These are phyloP conservation scores for Spialia ferax DNA, from an alignment of 2,888 invertebrate species.

Conservation along the genomic window DNA sequence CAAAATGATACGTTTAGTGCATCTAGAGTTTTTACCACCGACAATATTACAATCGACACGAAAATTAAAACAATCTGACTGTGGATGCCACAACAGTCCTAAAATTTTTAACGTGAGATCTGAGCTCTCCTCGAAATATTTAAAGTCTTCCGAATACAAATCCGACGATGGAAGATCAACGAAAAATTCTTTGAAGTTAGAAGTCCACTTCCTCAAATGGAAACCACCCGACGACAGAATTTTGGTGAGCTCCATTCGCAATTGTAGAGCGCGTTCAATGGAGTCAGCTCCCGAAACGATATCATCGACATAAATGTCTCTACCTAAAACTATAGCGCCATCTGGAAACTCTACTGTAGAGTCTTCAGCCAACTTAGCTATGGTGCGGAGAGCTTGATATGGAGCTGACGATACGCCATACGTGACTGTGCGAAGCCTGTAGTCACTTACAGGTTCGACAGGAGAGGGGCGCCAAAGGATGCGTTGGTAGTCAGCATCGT, in stretches of 20 bases:
- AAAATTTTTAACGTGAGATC: not conserved
- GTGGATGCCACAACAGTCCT: not conserved
- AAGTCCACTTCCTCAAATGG: not conserved
- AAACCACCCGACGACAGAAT: conserved; percentile 4
- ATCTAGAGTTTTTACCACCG: not conserved
- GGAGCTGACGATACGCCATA: conserved; percentile 1
- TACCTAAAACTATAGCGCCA: not conserved
- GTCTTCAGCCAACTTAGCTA: conserved; percentile 4
- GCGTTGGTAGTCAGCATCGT: not conserved
- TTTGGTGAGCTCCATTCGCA: conserved; percentile 4
- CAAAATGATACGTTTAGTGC: conserved; percentile 4
- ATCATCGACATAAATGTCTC: conserved; percentile 4
- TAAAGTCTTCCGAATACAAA: not conserved
- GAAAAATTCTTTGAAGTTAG: not conserved
- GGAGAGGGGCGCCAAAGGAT: not conserved
- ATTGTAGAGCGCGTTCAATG: not conserved
- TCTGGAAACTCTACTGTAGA: not conserved
- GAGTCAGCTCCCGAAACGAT: not conserved
- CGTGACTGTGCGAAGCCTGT: not conserved
- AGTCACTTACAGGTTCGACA: not conserved
- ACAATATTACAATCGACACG: not conserved
- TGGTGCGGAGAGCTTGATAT: conserved; percentile 1
- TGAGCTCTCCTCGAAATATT: not conserved
- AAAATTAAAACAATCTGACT: not conserved
- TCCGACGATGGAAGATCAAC: not conserved